These are phyloP conservation scores for Myiozetetes cayanensis DNA, from an alignment of 2,113 vertebrate species.

Conservation along the genomic window DNA sequence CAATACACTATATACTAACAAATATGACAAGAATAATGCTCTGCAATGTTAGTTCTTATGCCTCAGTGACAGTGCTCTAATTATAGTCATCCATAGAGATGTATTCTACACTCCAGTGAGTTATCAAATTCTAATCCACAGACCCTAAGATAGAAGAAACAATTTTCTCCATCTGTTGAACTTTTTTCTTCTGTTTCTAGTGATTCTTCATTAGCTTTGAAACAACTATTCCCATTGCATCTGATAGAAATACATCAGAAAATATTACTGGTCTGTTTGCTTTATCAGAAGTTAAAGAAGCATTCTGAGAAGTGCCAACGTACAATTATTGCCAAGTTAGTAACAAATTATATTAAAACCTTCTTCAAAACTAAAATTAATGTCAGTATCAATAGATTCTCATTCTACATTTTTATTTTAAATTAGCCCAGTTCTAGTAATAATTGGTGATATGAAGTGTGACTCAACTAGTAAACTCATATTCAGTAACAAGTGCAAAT, in stretches of 20 bases:
- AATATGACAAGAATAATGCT: neutral
- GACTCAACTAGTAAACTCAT: neutral
- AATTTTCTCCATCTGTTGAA: neutral
- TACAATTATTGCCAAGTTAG: neutral
- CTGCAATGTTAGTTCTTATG: neutral
- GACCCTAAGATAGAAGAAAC: conserved; percentile 38
- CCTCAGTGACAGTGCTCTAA: conserved; percentile 30
- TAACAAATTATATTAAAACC: neutral
- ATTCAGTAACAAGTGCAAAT: neutral
- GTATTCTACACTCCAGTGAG: conserved; percentile 44
- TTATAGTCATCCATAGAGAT: conserved; percentile 57
- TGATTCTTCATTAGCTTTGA: neutral
- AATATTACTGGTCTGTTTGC: neutral
- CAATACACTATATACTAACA: neutral
- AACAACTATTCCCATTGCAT: neutral
- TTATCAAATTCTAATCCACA: conserved; percentile 52
- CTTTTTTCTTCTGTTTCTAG: neutral
- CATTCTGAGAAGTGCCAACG: neutral
- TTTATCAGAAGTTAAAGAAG: neutral
- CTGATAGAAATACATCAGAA: neutral
- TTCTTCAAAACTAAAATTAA: neutral
- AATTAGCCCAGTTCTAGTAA: neutral
- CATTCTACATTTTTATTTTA: neutral
- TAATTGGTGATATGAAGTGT: neutral
- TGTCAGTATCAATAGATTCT: neutral